These are phyloP conservation scores for Thalpophila matura DNA, from an alignment of 2,888 invertebrate species.

Conservation along the genomic window DNA sequence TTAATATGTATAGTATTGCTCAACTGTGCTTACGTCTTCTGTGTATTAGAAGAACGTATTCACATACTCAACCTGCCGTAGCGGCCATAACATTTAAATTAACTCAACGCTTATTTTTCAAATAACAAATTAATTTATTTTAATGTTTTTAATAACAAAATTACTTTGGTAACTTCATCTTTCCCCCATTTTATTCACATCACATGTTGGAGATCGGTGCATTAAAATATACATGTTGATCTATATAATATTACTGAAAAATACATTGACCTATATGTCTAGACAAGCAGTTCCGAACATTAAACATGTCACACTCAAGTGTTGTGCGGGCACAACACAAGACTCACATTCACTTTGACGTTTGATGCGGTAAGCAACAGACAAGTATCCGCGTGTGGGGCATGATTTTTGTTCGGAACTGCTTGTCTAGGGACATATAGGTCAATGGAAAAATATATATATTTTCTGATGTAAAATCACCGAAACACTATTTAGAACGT, in stretches of 20 bases:
- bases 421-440: too few species aligned
- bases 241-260: background rate
- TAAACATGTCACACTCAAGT: too few species aligned
- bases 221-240: background rate
- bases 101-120: constrained; percentile 17
- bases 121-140: constrained; percentile 18
- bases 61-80: constrained; percentile 4
- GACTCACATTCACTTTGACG: too few species aligned
- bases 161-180: background rate
- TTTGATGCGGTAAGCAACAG: too few species aligned
- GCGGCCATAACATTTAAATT: background rate
- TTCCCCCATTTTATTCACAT: constrained; percentile 10
- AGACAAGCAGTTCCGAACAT: too few species aligned
- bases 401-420: too few species aligned
- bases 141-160: background rate
- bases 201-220: background rate
- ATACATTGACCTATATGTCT: too few species aligned
- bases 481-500: constrained; percentile 1
- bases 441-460: constrained; percentile 38
- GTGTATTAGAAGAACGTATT: background rate
- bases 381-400: too few species aligned
- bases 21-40: background rate
- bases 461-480: constrained; percentile 13
- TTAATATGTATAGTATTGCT: constrained; percentile 8
- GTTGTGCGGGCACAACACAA: too few species aligned